A percentile compares a stretch with the other conserved stretches of the same genome.
Conservation (phyloP, 2,888 invertebrate species). For the Drosophila diplacantha region DNA sequence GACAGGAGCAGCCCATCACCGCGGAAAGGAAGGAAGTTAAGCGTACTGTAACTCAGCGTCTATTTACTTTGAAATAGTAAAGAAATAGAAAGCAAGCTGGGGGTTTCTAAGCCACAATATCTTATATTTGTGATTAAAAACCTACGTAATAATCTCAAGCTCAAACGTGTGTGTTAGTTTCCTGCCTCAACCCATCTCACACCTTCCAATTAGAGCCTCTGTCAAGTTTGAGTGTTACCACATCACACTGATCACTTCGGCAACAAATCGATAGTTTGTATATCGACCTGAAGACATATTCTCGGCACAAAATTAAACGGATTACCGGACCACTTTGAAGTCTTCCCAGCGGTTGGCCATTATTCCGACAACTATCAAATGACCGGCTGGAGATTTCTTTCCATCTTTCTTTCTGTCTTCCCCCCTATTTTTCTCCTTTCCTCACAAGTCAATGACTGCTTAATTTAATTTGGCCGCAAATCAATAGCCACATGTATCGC, state of each 20-base stretch:
- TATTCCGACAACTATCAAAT: slow-evolving; percentile 11
- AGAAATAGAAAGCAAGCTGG: not conserved
- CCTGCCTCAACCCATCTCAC: slow-evolving; percentile 1
- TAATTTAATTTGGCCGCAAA: slow-evolving; percentile 67
- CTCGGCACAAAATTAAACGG: slow-evolving; percentile 20
- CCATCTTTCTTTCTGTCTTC: slow-evolving; percentile 21
- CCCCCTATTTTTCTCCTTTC: slow-evolving; percentile 13
- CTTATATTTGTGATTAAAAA: not conserved
- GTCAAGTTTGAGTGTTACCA: slow-evolving; percentile 7
- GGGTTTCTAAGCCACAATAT: not conserved
- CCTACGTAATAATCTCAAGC: not conserved
- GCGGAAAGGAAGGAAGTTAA: slow-evolving; percentile 2
- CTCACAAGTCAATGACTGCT: slow-evolving; percentile 67
- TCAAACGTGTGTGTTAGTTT: not conserved
- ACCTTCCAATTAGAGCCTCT: slow-evolving; percentile 14
- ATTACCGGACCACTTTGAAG: slow-evolving; percentile 19
- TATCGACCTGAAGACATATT: slow-evolving; percentile 5
- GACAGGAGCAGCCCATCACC: slow-evolving; percentile 7
- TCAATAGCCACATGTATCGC: slow-evolving; percentile 52
- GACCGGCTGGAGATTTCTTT: slow-evolving; percentile 4
- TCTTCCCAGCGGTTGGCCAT: slow-evolving; percentile 31
- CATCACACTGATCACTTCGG: slow-evolving; percentile 8
- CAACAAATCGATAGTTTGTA: slow-evolving; percentile 23
- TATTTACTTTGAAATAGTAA: not conserved
- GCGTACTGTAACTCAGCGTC: not conserved